phyloP scores from a whole-genome alignment of 2,888 invertebrate species.

The Hypselothyrea guttata region DNA sequence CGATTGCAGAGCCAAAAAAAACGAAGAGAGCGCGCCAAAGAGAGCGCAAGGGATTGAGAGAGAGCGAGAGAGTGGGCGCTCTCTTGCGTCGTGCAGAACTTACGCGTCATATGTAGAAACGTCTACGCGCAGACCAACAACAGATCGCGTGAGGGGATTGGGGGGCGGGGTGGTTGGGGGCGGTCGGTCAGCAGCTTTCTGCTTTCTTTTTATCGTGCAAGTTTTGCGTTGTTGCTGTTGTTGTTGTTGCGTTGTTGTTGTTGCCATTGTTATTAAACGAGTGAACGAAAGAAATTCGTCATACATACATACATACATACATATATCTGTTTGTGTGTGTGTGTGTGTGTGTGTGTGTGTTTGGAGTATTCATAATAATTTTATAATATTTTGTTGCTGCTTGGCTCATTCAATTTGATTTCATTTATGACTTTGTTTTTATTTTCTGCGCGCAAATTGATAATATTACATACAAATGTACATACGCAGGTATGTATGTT shows the following conservation, averaged over 20 bases:
- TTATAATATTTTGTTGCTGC: conserved; percentile 19
- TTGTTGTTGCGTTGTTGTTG: conserved; percentile 29
- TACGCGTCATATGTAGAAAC: conserved; percentile 66
- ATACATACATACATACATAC: conserved; percentile 17
- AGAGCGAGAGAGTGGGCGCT: conserved; percentile 16
- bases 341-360: conserved; percentile 1
- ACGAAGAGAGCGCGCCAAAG: conserved; percentile 22
- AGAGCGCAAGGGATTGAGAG: background rate
- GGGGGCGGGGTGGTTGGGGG: conserved; percentile 7
- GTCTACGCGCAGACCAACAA: conserved; percentile 46
- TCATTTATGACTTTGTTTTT: conserved; percentile 54
- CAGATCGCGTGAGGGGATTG: conserved; percentile 2
- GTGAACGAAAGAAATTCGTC: conserved; percentile 52
- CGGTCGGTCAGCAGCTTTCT: conserved; percentile 53
- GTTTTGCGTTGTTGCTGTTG: conserved; percentile 52
- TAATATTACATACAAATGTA: conserved; percentile 6
- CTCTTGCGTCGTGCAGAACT: conserved; percentile 69
- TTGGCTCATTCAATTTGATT: conserved; percentile 48
- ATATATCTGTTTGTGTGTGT: background rate
- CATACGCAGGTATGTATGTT: background rate
- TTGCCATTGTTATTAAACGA: conserved; percentile 25
- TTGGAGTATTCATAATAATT: too few species aligned
- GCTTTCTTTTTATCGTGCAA: conserved; percentile 70
- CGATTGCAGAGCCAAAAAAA: conserved; percentile 71
- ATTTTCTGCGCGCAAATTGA: conserved; percentile 17